Evolutionary conservation across 1,140 invertebrate genomes (phyloP), one percentile per base, ranked within the genome.

Genomic region (Drosophila suzukii): DNA sequence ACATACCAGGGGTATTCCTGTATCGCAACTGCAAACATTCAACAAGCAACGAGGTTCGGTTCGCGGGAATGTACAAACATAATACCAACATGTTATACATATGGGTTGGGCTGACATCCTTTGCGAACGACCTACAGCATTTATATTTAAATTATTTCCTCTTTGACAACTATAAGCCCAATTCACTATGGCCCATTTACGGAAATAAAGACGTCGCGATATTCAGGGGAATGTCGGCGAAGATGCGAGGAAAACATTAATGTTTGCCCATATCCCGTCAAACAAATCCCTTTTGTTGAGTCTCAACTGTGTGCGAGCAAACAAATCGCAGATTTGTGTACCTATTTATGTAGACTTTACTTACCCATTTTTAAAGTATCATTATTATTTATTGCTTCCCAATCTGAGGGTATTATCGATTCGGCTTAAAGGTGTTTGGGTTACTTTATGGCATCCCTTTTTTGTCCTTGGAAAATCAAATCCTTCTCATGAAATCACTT

Each of bases 241-340:
- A 13, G 46, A 27, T 68, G 49, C 67, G 73, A 76, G 77, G 13
- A 76, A 76, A 73, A 73, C 78, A 81, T 7, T 12, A 8, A 46
- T 43, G 43, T 46, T 46, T 46, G 43, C 17, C 43, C 15, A 39
- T 39, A 46, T 20, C 17, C 17, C 3, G 43, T 10, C 43, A 81
- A 81, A 77, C 68, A 81, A 81, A 81, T 81, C 79, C 74, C 74
- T 73, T 73, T 81, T 73, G 72, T 76, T 75, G 63, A 73, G 73
- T 71, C 71, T 78, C 63, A 77, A 77, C 68, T 74, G 68, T 68
- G 24, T 34, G 44, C 32, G 20, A 57, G 55, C 51, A 78, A 78
- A 72, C 59, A 78, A 65, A 41, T 70, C 46, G 3, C 50, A 39
- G 51, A 46, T 54, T 66, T 63, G n/a, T 62, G 13, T 49, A 56